Base-by-base conservation (phyloP, 2,113 vertebrate genomes). In the Forbesichthys papilliferus region DNA sequence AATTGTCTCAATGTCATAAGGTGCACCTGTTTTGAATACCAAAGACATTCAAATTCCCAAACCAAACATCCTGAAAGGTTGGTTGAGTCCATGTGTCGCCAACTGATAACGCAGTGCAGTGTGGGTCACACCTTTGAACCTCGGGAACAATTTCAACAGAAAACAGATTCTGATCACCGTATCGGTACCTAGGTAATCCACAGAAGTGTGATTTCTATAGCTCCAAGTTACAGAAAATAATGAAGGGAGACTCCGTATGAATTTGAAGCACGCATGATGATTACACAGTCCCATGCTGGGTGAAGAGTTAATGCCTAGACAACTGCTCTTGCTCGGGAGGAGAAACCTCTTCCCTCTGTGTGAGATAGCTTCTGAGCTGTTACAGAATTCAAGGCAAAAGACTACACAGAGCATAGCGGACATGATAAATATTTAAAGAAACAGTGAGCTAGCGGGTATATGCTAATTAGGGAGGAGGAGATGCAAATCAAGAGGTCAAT, bases 191-290 rank as follows among this genome's bases (percentile, higher is more conserved):
- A 78, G 82, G 73, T 93, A 93, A 95, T 94, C 92, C 92, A 93
- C 92, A 93, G 88, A 90, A 91, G 84, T 91, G 86, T 92, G 94
- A 95, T 92, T 95, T 92, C 89, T 90, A 85, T 91, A 83, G 89
- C 88, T 93, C 73, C 72, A 88, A 81, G 77, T 92, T 91, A 89
- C 81, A 86, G 90, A 93, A 90, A 86, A 89, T 65, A 81, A 81
- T 78, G 81, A 83, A 74, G 75, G 77, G 65, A 60, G 90, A 85
- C 77, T 90, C 83, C 77, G 82, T 85, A 81, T 89, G 91, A 94
- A 92, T 66, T 90, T 89, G 88, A 90, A 90, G 74, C 74, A 80
- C 91, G 89, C 90, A 85, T 86, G 11, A 52, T 56, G 91, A 95
- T 92, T 94, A 94, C 86, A 87, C 78, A 90, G 78, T 85, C 80